These are phyloP conservation scores for Drosophila sechellia DNA, from an alignment of 1,140 invertebrate species.

Conservation along the genomic window DNA sequence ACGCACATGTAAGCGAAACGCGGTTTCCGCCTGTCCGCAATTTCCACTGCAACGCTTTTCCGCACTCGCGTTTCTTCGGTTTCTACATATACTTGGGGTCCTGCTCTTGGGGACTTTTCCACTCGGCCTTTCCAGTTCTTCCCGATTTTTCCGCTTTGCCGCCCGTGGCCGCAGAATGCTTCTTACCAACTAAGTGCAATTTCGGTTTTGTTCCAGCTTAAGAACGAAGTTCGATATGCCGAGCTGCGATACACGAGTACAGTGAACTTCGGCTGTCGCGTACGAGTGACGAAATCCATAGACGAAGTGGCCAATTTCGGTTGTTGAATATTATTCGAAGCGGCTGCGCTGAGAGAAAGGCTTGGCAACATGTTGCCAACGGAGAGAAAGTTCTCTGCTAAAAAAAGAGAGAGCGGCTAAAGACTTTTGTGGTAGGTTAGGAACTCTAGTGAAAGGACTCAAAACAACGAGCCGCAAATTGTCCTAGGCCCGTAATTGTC, in stretches of 20 bases:
- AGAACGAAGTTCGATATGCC: conserved; percentile 45
- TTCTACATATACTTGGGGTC: neutral
- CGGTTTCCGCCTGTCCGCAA: conserved; percentile 43
- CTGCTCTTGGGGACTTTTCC: neutral
- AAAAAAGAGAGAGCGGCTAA: neutral
- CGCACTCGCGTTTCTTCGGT: conserved; percentile 29
- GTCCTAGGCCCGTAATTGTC: conserved; percentile 16
- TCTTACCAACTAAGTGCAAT: conserved; percentile 79
- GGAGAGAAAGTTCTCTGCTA: conserved; percentile 16
- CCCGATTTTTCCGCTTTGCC: conserved; percentile 59
- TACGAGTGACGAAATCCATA: conserved; percentile 4
- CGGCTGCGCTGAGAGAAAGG: conserved; percentile 32
- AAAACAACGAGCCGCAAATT: conserved; percentile 3
- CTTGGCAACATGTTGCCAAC: conserved; percentile 53
- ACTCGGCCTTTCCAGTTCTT: conserved; percentile 17
- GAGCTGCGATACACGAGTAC: conserved; percentile 20
- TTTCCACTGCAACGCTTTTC: conserved; percentile 34
- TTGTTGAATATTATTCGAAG: conserved; percentile 8
- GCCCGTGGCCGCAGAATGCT: conserved; percentile 74
- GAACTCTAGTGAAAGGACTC: conserved; percentile 11
- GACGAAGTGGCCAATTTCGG: conserved; percentile 18
- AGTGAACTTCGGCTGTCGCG: conserved; percentile 19
- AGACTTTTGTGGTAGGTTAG: conserved; percentile 45
- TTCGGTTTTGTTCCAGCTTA: conserved; percentile 78
- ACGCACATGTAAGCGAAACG: conserved; percentile 65